Evolutionary conservation across 2,113 vertebrate genomes (phyloP).

Genomic region (Hippocampus comes): DNA sequence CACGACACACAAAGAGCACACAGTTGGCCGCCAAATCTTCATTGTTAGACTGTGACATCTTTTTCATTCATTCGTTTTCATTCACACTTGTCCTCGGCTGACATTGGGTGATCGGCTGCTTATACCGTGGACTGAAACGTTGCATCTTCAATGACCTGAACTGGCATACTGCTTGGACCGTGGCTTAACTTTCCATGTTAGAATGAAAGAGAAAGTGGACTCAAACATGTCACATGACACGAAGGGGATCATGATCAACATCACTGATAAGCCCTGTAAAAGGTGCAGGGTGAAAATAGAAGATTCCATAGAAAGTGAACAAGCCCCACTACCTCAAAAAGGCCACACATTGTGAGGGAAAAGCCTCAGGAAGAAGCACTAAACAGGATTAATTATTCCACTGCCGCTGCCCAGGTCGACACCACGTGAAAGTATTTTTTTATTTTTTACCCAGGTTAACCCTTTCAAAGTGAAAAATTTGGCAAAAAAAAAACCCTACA

Average conservation of each 20-base stretch:
- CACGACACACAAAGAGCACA: constrained; percentile 29
- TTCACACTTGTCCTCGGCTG: no score
- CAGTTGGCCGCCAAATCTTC: not conserved
- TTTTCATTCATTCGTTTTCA: no score
- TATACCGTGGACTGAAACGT: no score
- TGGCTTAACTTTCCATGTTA: not conserved
- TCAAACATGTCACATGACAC: not conserved
- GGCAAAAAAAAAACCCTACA: not conserved
- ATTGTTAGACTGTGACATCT: no score
- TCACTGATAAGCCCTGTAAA: not conserved
- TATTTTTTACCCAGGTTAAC: no score
- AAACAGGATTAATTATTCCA: not conserved
- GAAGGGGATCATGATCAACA: not conserved
- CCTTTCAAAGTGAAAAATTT: not conserved
- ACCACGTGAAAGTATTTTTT: not conserved
- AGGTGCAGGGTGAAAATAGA: not conserved
- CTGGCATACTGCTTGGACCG: no score
- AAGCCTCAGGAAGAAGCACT: not conserved
- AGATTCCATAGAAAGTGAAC: not conserved
- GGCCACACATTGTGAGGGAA: not conserved
- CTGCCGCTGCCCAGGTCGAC: not conserved
- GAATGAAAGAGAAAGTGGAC: not conserved
- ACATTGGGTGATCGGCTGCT: no score
- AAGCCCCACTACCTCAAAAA: not conserved
- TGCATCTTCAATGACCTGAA: no score